Evolutionary conservation across 1,140 invertebrate species (phyloP).

Genomic region (Dermatophagoides farinae): DNA sequence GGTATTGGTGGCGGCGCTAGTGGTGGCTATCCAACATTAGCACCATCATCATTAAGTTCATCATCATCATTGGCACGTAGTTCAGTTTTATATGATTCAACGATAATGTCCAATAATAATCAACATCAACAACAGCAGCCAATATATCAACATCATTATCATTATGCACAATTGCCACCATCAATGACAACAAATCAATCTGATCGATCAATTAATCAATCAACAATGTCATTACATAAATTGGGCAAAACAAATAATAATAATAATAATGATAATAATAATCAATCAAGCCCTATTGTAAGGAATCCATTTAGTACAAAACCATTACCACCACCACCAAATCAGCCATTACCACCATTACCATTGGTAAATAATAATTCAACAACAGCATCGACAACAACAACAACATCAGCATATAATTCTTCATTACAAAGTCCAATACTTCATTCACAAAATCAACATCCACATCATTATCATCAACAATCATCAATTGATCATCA

Average conservation of each 20-base stretch:
- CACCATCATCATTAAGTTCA: neutral
- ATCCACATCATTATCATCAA: neutral
- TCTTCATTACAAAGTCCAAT: too few species aligned
- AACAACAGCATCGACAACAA: neutral
- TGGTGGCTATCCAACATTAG: conserved; percentile 1
- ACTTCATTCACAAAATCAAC: neutral
- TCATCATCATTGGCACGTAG: conserved; percentile 1
- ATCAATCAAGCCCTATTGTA: neutral
- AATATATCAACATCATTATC: conserved; percentile 1
- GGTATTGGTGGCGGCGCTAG: neutral
- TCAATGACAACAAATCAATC: neutral
- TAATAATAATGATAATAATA: neutral
- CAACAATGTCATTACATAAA: too few species aligned
- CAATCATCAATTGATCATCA: too few species aligned
- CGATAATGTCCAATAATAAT: neutral
- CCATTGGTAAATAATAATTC: neutral
- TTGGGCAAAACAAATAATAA: neutral
- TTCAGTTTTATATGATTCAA: neutral
- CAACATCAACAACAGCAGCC: neutral
- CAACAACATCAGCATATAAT: neutral
- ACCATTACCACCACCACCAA: conserved; percentile 4
- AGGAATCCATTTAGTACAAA: conserved; percentile 3
- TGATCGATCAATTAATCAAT: neutral
- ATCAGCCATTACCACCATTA: conserved; percentile 4
- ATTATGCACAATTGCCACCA: conserved; percentile 1